phyloP scores from a whole-genome alignment of 2,888 invertebrate species.

The Catocala nupta region DNA sequence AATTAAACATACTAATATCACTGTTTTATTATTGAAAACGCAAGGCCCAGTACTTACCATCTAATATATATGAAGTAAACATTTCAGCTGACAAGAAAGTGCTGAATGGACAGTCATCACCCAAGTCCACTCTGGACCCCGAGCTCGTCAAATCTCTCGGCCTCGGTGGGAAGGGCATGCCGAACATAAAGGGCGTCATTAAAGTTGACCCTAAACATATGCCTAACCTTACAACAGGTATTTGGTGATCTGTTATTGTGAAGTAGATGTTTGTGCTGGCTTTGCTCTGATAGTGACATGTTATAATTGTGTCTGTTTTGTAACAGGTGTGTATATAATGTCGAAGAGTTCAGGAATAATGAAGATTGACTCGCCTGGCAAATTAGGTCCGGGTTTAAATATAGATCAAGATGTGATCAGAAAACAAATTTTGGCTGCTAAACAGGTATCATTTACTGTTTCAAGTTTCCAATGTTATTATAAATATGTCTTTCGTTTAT shows the following conservation, averaged over 20 bases:
- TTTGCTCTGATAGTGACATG: slow-evolving; percentile 34
- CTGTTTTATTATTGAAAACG: slow-evolving; percentile 14
- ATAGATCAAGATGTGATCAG: slow-evolving; percentile 84
- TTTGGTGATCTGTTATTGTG: slow-evolving; percentile 36
- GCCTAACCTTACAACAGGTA: slow-evolving; percentile 87
- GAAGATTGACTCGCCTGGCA: slow-evolving; percentile 90
- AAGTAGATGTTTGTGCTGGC: slow-evolving; percentile 44
- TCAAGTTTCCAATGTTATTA: not conserved
- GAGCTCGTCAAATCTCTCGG: slow-evolving; percentile 86
- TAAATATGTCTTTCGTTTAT: not conserved
- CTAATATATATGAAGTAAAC: slow-evolving; percentile 46
- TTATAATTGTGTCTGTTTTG: slow-evolving; percentile 38
- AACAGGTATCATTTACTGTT: slow-evolving; percentile 68
- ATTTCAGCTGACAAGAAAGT: slow-evolving; percentile 77
- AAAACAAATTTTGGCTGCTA: slow-evolving; percentile 84
- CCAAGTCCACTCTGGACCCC: slow-evolving; percentile 81
- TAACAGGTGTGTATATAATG: slow-evolving; percentile 91
- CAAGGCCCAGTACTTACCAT: slow-evolving; percentile 45
- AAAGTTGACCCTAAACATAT: slow-evolving; percentile 92
- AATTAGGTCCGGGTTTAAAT: slow-evolving; percentile 82
- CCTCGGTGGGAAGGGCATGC: slow-evolving; percentile 84
- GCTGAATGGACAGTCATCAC: slow-evolving; percentile 83
- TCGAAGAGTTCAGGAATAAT: slow-evolving; percentile 92
- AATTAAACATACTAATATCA: not conserved
- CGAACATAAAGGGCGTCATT: slow-evolving; percentile 90